phyloP scores from a whole-genome alignment of 2,113 vertebrate genomes.

The Microtus richardsoni region DNA sequence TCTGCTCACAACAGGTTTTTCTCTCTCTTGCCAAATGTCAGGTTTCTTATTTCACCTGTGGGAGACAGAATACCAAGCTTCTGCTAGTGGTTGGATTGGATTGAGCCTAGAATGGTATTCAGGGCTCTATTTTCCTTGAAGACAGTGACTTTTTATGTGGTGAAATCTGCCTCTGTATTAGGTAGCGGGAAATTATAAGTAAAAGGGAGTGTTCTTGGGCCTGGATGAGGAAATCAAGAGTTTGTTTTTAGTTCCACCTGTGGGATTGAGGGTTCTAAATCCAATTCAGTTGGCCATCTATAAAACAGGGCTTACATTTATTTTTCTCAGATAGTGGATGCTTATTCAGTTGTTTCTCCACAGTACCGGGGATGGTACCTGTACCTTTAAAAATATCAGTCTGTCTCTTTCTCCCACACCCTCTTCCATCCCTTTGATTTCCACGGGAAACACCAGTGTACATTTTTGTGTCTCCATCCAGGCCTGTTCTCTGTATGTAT shows the following conservation, averaged over 20 bases:
- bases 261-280: conserved; percentile 10
- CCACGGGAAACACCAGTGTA: background rate
- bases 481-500: background rate
- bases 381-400: background rate
- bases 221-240: conserved; percentile 28
- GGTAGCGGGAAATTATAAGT: conserved; percentile 23
- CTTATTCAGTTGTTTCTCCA: background rate
- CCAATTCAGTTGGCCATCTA: background rate
- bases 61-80: conserved; percentile 32
- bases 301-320: conserved; percentile 36
- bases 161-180: conserved; percentile 33
- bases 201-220: conserved; percentile 25
- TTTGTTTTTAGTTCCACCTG: conserved; percentile 25
- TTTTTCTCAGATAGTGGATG: background rate
- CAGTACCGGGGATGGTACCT: background rate
- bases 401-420: background rate
- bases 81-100: conserved; percentile 11
- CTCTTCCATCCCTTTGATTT: background rate
- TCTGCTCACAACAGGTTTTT: conserved; percentile 49
- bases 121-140: conserved; percentile 17
- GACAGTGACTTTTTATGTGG: background rate
- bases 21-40: conserved; percentile 57
- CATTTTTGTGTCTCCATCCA: background rate
- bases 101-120: conserved; percentile 26
- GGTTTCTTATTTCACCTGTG: conserved; percentile 62